A percentile compares a stretch with the other conserved stretches of the same genome.
phyloP scores from a whole-genome alignment of 2,797 vertebrate genomes.

The Rhinella marina region DNA sequence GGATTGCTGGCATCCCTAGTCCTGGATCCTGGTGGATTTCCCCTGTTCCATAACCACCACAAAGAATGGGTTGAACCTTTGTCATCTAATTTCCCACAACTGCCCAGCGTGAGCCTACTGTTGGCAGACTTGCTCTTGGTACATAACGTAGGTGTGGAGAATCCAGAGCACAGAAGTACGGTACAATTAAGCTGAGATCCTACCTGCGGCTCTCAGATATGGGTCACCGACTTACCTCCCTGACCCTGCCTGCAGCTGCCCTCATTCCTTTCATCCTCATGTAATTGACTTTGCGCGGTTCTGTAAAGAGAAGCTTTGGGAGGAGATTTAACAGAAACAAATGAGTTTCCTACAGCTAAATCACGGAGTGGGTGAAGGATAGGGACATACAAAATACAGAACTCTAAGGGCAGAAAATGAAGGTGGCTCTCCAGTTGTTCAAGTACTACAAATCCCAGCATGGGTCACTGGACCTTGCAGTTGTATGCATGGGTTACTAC shows the following conservation, averaged over 20 bases:
- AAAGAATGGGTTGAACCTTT: too few species aligned
- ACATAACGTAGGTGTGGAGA: background rate
- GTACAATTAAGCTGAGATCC: background rate
- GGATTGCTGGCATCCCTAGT: too few species aligned
- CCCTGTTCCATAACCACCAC: too few species aligned
- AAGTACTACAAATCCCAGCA: background rate
- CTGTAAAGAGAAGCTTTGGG: conserved; percentile 7
- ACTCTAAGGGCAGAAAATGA: background rate
- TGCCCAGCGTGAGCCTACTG: background rate
- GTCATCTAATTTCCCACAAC: background rate
- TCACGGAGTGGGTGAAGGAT: background rate
- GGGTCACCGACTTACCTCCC: conserved; percentile 1
- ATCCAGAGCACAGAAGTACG: background rate
- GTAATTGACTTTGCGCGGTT: background rate
- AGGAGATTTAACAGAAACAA: conserved; percentile 27
- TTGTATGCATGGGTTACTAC: too few species aligned
- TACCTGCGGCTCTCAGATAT: background rate
- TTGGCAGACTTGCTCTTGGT: background rate
- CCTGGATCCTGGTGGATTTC: too few species aligned
- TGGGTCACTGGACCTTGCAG: background rate
- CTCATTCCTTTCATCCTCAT: conserved; percentile 5
- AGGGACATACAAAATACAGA: background rate
- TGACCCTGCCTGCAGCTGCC: background rate
- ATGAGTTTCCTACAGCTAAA: conserved; percentile 10
- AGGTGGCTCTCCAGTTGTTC: background rate